Evolutionary conservation across 2,888 invertebrate species (phyloP).

Genomic region (Calameuta idolon): DNA sequence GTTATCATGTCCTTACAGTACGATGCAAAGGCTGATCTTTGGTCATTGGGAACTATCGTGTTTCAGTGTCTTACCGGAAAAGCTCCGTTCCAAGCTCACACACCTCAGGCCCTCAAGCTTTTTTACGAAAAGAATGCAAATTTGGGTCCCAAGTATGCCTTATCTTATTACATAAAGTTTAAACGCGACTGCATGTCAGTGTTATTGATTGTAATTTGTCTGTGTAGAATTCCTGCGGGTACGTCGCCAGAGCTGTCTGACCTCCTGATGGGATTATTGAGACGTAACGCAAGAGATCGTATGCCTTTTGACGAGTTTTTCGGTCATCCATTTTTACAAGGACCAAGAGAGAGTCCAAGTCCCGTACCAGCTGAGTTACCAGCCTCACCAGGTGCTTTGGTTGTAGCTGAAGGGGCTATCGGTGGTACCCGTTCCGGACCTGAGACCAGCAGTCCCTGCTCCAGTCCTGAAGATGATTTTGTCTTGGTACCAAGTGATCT

Average conservation of each 20-base stretch:
- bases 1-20: slow-evolving; percentile 99
- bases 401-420: slow-evolving; percentile 45
- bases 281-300: slow-evolving; percentile 93
- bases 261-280: slow-evolving; percentile 86
- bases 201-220: slow-evolving; percentile 25
- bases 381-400: slow-evolving; percentile 55
- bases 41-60: slow-evolving; percentile 99
- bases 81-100: slow-evolving; percentile 98
- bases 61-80: slow-evolving; percentile 98
- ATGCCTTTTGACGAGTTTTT: slow-evolving; percentile 98
- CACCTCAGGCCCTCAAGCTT: slow-evolving; percentile 95
- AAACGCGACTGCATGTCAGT: neutral
- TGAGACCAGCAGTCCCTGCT: slow-evolving; percentile 60
- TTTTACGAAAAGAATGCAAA: slow-evolving; percentile 97
- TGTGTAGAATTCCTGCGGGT: slow-evolving; percentile 88
- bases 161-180: slow-evolving; percentile 1
- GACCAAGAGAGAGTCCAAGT: slow-evolving; percentile 68
- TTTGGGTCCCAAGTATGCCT: slow-evolving; percentile 85
- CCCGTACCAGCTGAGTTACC: slow-evolving; percentile 63
- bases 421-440: slow-evolving; percentile 46
- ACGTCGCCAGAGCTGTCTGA: slow-evolving; percentile 92
- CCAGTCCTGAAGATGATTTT: slow-evolving; percentile 67
- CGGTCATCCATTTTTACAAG: slow-evolving; percentile 89
- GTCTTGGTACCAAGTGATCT: slow-evolving; percentile 63
- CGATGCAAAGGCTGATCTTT: slow-evolving; percentile 98